Evolutionary conservation across 2,888 invertebrate genomes (phyloP).

Genomic region (Anaspis maculata): DNA sequence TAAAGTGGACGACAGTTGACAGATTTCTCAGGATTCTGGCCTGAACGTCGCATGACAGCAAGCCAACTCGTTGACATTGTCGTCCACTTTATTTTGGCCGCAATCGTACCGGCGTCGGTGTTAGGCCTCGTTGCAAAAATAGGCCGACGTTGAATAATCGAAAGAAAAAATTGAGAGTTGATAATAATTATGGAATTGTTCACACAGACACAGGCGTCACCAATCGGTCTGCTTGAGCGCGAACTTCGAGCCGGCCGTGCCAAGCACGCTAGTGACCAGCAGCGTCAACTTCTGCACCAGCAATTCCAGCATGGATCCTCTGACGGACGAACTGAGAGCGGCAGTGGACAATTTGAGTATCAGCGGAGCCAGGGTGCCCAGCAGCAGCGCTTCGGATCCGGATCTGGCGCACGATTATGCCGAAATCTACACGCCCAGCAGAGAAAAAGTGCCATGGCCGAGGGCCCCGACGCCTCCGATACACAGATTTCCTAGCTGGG

Average conservation of each 20-base stretch:
- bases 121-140: no score
- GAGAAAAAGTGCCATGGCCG: conserved; percentile 49
- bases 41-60: no score
- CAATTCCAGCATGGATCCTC: conserved; percentile 44
- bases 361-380: conserved; percentile 48
- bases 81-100: no score
- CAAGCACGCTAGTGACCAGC: conserved; percentile 36
- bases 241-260: conserved; percentile 37
- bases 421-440: conserved; percentile 87
- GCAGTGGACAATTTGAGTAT: conserved; percentile 54
- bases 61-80: no score
- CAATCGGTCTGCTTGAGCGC: conserved; percentile 47
- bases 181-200: no score
- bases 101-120: no score
- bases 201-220: conserved; percentile 50
- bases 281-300: conserved; percentile 36
- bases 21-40: no score
- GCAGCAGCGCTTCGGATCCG: conserved; percentile 56
- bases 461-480: conserved; percentile 79
- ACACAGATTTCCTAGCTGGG: conserved; percentile 71
- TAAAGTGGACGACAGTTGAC: no score
- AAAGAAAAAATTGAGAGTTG: no score
- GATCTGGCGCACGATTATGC: conserved; percentile 82
- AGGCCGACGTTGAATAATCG: no score
- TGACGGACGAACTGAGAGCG: conserved; percentile 53